Evolutionary conservation across 2,797 vertebrate species (phyloP).

Genomic region (Pagetopsis macropterus): DNA sequence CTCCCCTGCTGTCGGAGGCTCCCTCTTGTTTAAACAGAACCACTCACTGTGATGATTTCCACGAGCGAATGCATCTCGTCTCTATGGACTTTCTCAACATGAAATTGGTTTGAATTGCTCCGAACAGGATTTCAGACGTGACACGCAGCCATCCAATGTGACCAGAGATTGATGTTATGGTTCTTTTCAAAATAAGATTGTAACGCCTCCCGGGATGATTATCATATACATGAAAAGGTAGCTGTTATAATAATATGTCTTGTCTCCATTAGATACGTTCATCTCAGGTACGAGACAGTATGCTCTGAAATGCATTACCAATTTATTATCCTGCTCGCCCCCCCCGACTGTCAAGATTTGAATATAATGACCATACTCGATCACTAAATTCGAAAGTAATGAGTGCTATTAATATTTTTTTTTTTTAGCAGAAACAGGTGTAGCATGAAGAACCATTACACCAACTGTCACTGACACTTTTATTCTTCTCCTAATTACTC

Average conservation of each 20-base stretch:
- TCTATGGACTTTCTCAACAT: conserved; percentile 19
- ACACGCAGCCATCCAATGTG: background rate
- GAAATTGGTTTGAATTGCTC: conserved; percentile 32
- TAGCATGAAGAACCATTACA: background rate
- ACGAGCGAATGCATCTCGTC: conserved; percentile 7
- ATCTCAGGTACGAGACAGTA: background rate
- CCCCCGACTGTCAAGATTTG: conserved; percentile 24
- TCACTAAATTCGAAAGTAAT: conserved; percentile 62
- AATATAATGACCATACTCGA: conserved; percentile 54
- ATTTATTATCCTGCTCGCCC: conserved; percentile 44
- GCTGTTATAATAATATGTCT: conserved; percentile 24
- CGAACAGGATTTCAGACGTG: conserved; percentile 27
- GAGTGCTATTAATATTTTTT: conserved; percentile 59
- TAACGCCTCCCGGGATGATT: conserved; percentile 28
- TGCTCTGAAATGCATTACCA: conserved; percentile 3
- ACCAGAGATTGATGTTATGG: conserved; percentile 35
- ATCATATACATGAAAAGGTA: conserved; percentile 39
- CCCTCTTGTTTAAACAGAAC: conserved; percentile 28
- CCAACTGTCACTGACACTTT: background rate
- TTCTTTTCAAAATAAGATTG: conserved; percentile 26
- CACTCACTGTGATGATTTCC: conserved; percentile 33
- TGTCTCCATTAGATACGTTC: conserved; percentile 25
- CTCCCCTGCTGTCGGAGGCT: conserved; percentile 27
- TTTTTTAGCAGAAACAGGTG: conserved; percentile 6
- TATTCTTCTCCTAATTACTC: conserved; percentile 1